Evolutionary conservation across 2,113 vertebrate species (phyloP).

Genomic region (Notarius lentiginosus): DNA sequence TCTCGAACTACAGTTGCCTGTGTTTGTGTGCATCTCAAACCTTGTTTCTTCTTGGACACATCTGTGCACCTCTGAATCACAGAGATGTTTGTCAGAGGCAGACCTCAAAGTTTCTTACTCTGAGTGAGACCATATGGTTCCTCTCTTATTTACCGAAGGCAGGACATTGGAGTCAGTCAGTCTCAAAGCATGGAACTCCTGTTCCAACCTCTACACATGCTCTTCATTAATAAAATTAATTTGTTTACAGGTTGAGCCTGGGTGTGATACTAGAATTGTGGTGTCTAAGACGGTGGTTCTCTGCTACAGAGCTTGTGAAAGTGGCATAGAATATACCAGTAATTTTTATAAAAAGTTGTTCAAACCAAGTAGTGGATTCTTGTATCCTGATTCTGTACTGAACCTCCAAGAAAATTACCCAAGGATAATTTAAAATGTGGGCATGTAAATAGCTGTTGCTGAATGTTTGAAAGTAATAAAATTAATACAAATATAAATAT

Average conservation of each 20-base stretch:
- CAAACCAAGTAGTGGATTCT: too few relatives aligned
- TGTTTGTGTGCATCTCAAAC: not conserved
- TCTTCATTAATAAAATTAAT: not conserved
- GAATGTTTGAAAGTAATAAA: too few relatives aligned
- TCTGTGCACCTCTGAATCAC: slow-evolving; percentile 11
- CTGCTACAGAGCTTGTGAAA: not conserved
- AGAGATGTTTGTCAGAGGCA: slow-evolving; percentile 11
- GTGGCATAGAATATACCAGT: too few relatives aligned
- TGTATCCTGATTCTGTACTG: too few relatives aligned
- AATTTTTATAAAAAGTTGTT: too few relatives aligned
- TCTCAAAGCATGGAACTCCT: not conserved
- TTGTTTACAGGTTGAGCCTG: not conserved
- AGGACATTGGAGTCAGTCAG: not conserved
- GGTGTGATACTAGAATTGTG: not conserved
- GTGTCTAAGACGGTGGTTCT: not conserved
- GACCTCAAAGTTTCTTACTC: not conserved
- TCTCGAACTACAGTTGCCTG: not conserved
- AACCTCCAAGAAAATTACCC: too few relatives aligned
- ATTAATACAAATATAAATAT: too few relatives aligned
- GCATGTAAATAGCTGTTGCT: too few relatives aligned
- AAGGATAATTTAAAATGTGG: too few relatives aligned
- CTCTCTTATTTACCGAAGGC: not conserved
- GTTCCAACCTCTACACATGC: not conserved
- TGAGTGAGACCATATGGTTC: slow-evolving; percentile 2
- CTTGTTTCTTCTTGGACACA: slow-evolving; percentile 23